Base-by-base conservation (phyloP, 2,797 vertebrate species). In the Philypnodon macrostomus region DNA sequence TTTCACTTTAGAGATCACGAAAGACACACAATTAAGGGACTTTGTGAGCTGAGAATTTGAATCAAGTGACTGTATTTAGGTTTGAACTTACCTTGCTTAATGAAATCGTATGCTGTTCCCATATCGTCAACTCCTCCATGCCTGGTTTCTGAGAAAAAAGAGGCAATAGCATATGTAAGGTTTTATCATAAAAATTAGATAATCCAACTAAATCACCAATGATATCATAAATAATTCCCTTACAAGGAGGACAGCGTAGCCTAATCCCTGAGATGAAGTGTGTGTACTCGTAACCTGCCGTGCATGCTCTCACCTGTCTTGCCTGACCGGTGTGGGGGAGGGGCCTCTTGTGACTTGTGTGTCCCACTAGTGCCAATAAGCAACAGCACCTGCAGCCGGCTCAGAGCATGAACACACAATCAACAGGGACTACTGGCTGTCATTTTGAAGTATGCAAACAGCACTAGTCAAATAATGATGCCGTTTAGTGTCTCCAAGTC, bases 41-140 rank as follows among this genome's bases (percentile, higher is more conserved):
- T 10, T 29, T 29, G 2, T 10, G 4, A 29, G 27, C 2, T 2
- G n/a, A n/a, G n/a, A n/a, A 29, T 29, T 3, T 29, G 0, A 10
- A 10, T 14, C 36, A 42, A 1, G 9, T 1, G 4, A 8, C 16
- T 2, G 16, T 11, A 0, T 10, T 26, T 23, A 1, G 10, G n/a
- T 13, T 23, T 8, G 13, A 24, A 80, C 90, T 91, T 84, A 95
- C 95, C 87, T 91, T 93, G 84, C 34, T 87, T 13, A 98, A 69
- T 0, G 91, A 95, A 73, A 94, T 89, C 0, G 95, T 98, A 41
- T 97, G 90, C 79, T 98, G 95, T 77, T 98, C 95, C 96, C 95
- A 98, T 87, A 98, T 96, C 17, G 85, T 88, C 86, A 97, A 83
- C 69, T 96, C 94, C 82, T 98, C 95, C 96, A 98, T 98, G 68